Percentiles rank a stretch among this genome's conserved stretches.
These are phyloP conservation scores for Physocephala rufipes DNA, from an alignment of 2,888 invertebrate species.

Conservation along the genomic window DNA sequence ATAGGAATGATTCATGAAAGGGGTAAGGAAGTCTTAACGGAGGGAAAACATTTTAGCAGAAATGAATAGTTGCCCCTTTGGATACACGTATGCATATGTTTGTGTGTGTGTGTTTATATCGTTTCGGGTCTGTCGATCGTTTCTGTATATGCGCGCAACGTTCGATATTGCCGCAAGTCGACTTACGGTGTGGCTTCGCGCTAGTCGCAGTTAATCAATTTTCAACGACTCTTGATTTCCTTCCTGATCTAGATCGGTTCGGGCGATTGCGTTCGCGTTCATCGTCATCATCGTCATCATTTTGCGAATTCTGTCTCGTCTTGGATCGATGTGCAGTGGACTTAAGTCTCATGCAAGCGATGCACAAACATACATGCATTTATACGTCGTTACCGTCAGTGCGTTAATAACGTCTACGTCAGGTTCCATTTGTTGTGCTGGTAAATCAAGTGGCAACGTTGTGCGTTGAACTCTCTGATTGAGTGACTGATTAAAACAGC, in stretches of 20 bases:
- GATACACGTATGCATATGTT: not conserved
- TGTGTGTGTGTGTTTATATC: not conserved
- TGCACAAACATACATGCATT: not conserved
- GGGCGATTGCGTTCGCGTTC: conserved; percentile 29
- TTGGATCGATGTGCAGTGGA: not conserved
- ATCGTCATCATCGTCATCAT: not conserved
- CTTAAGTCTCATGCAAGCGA: not conserved
- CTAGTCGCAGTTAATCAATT: conserved; percentile 62
- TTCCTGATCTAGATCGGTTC: conserved; percentile 61
- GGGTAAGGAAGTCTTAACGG: not conserved
- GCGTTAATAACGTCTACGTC: conserved; percentile 13
- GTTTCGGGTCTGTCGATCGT: not conserved
- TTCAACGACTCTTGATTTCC: conserved; percentile 65
- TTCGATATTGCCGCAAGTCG: too few relatives aligned
- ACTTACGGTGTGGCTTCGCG: conserved; percentile 27
- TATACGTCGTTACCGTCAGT: not conserved
- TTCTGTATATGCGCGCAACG: not conserved
- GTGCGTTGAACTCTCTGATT: conserved; percentile 26
- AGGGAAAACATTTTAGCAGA: not conserved
- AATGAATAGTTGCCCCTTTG: not conserved
- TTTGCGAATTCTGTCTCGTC: not conserved
- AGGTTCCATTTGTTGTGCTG: conserved; percentile 5
- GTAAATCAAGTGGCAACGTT: conserved; percentile 26
- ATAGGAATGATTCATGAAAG: not conserved
- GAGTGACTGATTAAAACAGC: conserved; percentile 17